These are phyloP conservation scores for Lerista edwardsae DNA, from an alignment of 2,797 vertebrate species.

Conservation along the genomic window DNA sequence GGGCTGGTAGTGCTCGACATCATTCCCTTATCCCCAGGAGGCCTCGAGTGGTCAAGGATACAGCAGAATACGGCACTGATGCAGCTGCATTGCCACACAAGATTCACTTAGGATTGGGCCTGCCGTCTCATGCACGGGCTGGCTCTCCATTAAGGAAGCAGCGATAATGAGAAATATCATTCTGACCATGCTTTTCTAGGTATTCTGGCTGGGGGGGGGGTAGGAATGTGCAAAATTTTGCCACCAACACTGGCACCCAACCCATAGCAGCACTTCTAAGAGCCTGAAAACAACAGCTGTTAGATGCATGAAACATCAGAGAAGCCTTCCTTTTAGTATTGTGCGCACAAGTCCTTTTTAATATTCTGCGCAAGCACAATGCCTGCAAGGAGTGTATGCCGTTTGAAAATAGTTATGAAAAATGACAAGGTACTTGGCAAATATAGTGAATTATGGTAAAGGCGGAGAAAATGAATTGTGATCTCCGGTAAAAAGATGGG, in stretches of 20 bases:
- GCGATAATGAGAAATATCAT: background rate
- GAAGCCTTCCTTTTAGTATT: constrained; percentile 37
- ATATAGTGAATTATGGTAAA: background rate
- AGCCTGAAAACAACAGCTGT: constrained; percentile 53
- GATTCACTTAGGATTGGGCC: no score
- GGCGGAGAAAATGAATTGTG: background rate
- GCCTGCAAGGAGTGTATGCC: constrained; percentile 42
- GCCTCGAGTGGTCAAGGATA: no score
- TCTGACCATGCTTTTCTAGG: background rate
- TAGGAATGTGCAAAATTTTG: constrained; percentile 55
- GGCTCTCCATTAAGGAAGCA: background rate
- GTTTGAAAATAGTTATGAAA: constrained; percentile 48
- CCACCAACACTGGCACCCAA: constrained; percentile 19
- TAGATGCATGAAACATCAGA: background rate
- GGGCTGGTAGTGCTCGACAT: no score
- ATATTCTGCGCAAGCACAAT: background rate
- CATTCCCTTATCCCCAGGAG: no score
- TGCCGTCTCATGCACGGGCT: no score
- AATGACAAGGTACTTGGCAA: constrained; percentile 7
- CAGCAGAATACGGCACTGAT: no score
- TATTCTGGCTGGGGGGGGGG: no score
- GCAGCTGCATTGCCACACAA: no score
- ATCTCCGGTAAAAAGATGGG: background rate
- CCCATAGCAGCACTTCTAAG: constrained; percentile 62
- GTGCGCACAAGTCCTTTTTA: constrained; percentile 30